Evolutionary conservation across 2,797 vertebrate species (phyloP).

Genomic region (Rhinophrynus dorsalis): DNA sequence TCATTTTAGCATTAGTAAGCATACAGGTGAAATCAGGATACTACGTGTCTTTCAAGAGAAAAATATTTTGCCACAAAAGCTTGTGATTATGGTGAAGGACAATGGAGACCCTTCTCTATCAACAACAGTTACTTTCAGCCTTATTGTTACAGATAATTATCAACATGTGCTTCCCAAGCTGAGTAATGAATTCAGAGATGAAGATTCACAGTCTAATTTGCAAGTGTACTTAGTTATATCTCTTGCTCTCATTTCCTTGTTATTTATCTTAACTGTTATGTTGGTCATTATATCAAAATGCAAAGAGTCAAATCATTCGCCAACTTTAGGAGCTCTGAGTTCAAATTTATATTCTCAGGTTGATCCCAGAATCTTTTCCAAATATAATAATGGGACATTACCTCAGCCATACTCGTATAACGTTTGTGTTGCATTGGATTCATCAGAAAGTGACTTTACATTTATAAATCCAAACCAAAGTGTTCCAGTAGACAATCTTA

Average conservation of each 20-base stretch:
- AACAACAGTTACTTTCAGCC: slow-evolving; percentile 34
- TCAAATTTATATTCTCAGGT: slow-evolving; percentile 26
- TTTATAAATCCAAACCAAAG: too few species aligned
- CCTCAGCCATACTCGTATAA: slow-evolving; percentile 40
- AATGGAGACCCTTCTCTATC: slow-evolving; percentile 66
- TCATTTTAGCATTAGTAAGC: slow-evolving; percentile 73
- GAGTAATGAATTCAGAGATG: slow-evolving; percentile 54
- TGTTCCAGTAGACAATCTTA: too few species aligned
- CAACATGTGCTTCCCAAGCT: slow-evolving; percentile 63
- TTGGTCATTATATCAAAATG: slow-evolving; percentile 40
- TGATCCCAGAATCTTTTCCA: slow-evolving; percentile 17
- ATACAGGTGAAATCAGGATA: slow-evolving; percentile 78
- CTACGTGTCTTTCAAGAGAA: slow-evolving; percentile 69
- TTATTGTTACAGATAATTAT: slow-evolving; percentile 53
- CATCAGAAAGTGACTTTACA: slow-evolving; percentile 54
- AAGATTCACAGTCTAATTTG: slow-evolving; percentile 44
- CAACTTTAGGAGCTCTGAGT: slow-evolving; percentile 1
- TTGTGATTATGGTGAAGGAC: slow-evolving; percentile 71
- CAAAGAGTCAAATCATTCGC: background rate
- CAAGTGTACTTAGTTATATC: slow-evolving; percentile 55
- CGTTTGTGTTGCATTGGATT: slow-evolving; percentile 56
- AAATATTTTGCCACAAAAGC: slow-evolving; percentile 71
- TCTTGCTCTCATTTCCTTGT: slow-evolving; percentile 54
- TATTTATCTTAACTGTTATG: slow-evolving; percentile 60
- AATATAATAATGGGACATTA: slow-evolving; percentile 26